phyloP scores from a whole-genome alignment of 2,113 vertebrate species.

The Eublepharis macularius region DNA sequence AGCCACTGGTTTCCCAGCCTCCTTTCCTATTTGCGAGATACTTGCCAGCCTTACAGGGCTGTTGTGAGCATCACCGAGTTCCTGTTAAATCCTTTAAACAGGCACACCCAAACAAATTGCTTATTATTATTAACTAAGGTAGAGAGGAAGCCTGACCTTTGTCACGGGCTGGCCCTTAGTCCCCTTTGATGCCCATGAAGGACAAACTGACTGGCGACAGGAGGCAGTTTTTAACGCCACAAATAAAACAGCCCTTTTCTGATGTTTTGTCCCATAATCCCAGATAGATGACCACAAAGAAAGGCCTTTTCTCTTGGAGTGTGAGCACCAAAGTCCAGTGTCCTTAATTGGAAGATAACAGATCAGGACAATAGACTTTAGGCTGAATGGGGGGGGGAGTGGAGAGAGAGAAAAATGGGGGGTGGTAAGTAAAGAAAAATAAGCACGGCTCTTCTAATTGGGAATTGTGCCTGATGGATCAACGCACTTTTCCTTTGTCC shows the following conservation, averaged over 20 bases:
- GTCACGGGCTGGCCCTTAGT: not conserved
- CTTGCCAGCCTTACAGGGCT: no score
- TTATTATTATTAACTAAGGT: not conserved
- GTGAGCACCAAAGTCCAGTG: slow-evolving; percentile 71
- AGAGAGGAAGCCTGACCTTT: not conserved
- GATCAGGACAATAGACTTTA: slow-evolving; percentile 54
- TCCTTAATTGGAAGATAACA: slow-evolving; percentile 82
- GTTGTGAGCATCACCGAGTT: no score
- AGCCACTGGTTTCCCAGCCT: no score
- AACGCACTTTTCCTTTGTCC: slow-evolving; percentile 53
- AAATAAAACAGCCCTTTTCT: not conserved
- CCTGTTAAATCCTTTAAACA: no score
- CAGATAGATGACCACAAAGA: slow-evolving; percentile 78
- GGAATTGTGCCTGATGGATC: slow-evolving; percentile 66
- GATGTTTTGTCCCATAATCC: slow-evolving; percentile 77
- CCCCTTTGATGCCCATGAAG: not conserved
- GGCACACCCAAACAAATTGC: no score
- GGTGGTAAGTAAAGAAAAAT: slow-evolving; percentile 45
- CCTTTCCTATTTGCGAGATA: no score
- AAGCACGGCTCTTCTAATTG: slow-evolving; percentile 73
- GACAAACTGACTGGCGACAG: slow-evolving; percentile 22
- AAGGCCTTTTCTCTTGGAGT: slow-evolving; percentile 71
- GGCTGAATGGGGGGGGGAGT: not conserved
- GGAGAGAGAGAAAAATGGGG: slow-evolving; percentile 38
- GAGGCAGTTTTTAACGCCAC: slow-evolving; percentile 11